Evolutionary conservation across 2,113 vertebrate genomes (phyloP).

Genomic region (Chascanopsetta lugubris): DNA sequence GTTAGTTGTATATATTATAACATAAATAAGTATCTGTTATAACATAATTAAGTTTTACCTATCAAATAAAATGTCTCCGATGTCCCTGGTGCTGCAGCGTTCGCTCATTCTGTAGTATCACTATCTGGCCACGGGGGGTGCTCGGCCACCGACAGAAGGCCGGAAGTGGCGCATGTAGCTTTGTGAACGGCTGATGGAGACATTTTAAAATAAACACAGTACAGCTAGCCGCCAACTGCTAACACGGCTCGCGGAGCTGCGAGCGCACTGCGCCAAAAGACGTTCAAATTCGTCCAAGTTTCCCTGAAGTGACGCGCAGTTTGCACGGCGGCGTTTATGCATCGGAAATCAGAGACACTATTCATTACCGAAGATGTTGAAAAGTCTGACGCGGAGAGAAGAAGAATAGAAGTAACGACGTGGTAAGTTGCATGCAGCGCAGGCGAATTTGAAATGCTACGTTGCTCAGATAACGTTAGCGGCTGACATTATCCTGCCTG

Average conservation of each 20-base stretch:
- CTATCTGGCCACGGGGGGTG: neutral
- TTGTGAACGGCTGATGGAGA: constrained; percentile 77
- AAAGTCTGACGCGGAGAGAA: constrained; percentile 50
- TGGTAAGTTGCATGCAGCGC: constrained; percentile 68
- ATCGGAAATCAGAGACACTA: constrained; percentile 2
- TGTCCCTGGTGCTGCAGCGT: neutral
- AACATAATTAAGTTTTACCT: neutral
- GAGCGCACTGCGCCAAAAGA: constrained; percentile 60
- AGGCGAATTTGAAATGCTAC: constrained; percentile 47
- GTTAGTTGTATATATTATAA: neutral
- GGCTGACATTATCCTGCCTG: constrained; percentile 42
- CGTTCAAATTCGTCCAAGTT: constrained; percentile 23
- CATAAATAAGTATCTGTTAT: no score
- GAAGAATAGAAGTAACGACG: constrained; percentile 61
- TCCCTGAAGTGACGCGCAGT: constrained; percentile 1
- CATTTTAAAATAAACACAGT: constrained; percentile 83
- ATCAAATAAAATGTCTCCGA: neutral
- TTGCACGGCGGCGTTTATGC: neutral
- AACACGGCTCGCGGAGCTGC: constrained; percentile 46
- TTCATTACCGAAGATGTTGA: constrained; percentile 66
- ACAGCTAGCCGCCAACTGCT: constrained; percentile 68
- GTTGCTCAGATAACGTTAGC: constrained; percentile 42
- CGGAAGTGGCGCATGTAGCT: constrained; percentile 73
- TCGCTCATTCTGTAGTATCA: neutral
- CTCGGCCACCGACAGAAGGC: neutral